A percentile compares a stretch with the other conserved stretches of the same genome.
phyloP scores from a whole-genome alignment of 2,888 invertebrate species.

The Saturnia japonica region DNA sequence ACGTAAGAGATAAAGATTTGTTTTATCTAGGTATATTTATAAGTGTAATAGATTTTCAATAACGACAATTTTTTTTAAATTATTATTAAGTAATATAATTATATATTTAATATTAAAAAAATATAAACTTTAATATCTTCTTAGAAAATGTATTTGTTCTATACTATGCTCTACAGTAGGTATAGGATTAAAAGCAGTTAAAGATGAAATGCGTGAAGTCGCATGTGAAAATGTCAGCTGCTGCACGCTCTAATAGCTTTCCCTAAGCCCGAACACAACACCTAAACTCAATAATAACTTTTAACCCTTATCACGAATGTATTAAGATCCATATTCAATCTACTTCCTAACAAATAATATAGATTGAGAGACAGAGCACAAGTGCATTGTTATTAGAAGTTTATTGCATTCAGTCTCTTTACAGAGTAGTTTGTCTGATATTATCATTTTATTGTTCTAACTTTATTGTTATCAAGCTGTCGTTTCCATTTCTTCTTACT shows the following conservation, averaged over 20 bases:
- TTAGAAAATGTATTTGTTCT: neutral
- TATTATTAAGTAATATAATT: too few species aligned
- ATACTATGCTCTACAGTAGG: neutral
- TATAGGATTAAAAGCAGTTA: neutral
- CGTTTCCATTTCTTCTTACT: neutral
- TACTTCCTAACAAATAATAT: neutral
- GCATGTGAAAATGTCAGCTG: constrained; percentile 68
- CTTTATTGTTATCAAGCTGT: neutral
- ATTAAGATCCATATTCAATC: constrained; percentile 25
- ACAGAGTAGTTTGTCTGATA: neutral
- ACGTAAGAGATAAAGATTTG: too few species aligned
- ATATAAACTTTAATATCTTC: neutral
- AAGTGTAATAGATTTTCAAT: too few species aligned
- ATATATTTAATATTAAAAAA: neutral
- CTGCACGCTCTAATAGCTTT: constrained; percentile 55
- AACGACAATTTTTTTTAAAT: too few species aligned
- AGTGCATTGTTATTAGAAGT: constrained; percentile 7
- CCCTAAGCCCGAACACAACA: constrained; percentile 35
- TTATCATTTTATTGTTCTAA: neutral
- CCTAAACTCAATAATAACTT: constrained; percentile 22
- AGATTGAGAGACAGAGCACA: neutral
- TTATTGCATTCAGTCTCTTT: constrained; percentile 9
- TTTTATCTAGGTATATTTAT: too few species aligned
- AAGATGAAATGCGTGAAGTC: constrained; percentile 15
- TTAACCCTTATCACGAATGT: constrained; percentile 26